Conservation (phyloP, 2,113 vertebrate species). For the Clarias gariepinus region DNA sequence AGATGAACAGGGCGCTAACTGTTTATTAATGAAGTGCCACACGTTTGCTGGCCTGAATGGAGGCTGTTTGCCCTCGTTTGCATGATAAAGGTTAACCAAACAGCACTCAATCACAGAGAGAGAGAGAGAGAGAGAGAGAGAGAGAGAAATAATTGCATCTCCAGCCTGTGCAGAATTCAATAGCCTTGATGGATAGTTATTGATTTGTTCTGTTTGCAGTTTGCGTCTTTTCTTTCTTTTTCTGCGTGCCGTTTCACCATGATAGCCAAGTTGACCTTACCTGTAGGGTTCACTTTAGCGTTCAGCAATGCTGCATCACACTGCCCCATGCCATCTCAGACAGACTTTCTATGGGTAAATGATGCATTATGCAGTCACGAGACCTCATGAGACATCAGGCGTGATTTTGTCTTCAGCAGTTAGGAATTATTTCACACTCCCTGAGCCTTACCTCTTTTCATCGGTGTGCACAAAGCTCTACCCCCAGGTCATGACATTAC, state of each 20-base stretch:
- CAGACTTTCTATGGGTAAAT: neutral
- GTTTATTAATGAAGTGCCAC: constrained; percentile 28
- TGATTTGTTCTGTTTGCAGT: constrained; percentile 32
- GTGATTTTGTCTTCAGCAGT: too few relatives aligned
- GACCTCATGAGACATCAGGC: too few relatives aligned
- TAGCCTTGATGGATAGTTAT: constrained; percentile 26
- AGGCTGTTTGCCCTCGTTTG: constrained; percentile 28
- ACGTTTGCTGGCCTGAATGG: constrained; percentile 20
- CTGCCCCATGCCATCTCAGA: neutral
- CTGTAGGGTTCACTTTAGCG: neutral
- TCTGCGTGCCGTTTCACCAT: neutral
- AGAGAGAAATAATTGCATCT: constrained; percentile 3
- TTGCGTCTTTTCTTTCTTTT: neutral
- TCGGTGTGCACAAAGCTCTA: neutral
- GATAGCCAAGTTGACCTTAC: neutral
- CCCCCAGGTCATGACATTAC: neutral
- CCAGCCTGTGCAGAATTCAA: neutral
- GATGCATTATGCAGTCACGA: too few relatives aligned
- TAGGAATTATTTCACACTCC: neutral
- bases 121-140: neutral
- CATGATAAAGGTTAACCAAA: constrained; percentile 44
- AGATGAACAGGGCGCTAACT: neutral
- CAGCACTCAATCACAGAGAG: neutral
- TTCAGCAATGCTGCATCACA: neutral
- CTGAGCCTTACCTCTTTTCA: neutral